phyloP scores from a whole-genome alignment of 2,888 invertebrate species.

The Ptychoptera albimana region DNA sequence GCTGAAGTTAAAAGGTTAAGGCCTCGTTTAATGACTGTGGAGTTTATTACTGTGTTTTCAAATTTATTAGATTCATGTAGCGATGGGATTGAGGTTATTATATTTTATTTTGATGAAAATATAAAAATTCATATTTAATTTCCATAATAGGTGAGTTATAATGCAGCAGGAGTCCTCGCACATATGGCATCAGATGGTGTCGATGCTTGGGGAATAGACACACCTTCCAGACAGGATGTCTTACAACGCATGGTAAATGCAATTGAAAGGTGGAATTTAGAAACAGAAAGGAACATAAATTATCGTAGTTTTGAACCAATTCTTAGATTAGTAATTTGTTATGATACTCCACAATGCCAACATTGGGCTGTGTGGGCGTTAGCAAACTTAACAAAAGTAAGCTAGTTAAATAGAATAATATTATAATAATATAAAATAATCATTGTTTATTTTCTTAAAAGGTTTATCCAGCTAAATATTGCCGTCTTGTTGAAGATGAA shows the following conservation, averaged over 20 bases:
- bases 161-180: slow-evolving; percentile 88
- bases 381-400: slow-evolving; percentile 71
- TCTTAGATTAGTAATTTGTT: slow-evolving; percentile 60
- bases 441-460: slow-evolving; percentile 26
- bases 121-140: slow-evolving; percentile 3
- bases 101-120: slow-evolving; percentile 1
- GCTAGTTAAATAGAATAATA: not conserved
- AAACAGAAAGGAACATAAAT: slow-evolving; percentile 83
- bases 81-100: slow-evolving; percentile 80
- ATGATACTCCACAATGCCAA: slow-evolving; percentile 82
- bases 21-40: slow-evolving; percentile 64
- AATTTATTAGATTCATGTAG: slow-evolving; percentile 67
- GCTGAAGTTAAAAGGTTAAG: slow-evolving; percentile 81
- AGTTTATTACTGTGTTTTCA: slow-evolving; percentile 75
- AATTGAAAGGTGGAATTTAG: slow-evolving; percentile 77
- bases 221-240: slow-evolving; percentile 55
- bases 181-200: slow-evolving; percentile 90
- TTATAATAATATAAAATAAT: not conserved
- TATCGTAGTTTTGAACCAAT: slow-evolving; percentile 94
- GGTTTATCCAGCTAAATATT: slow-evolving; percentile 72
- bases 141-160: slow-evolving; percentile 64
- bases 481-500: slow-evolving; percentile 70
- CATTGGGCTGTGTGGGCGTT: slow-evolving; percentile 97
- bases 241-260: slow-evolving; percentile 61
- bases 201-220: slow-evolving; percentile 60